A percentile compares a stretch with the other conserved stretches of the same genome.
Conservation (phyloP, 2,888 invertebrate species). For the Microctonus brassicae region DNA sequence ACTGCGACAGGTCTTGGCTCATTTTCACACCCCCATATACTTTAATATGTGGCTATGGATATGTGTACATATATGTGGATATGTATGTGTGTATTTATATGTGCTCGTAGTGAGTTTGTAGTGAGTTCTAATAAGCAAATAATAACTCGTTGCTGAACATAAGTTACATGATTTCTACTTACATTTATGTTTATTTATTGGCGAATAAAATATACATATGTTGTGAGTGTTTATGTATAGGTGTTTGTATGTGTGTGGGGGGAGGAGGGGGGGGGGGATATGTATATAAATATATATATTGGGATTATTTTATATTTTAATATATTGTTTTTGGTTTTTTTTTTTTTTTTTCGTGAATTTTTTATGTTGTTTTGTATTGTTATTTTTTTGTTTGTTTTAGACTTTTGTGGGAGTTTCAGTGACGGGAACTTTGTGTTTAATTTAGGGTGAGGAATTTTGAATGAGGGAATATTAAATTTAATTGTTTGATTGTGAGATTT, state of each 20-base stretch:
- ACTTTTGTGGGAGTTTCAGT: no score
- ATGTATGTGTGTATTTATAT: not conserved
- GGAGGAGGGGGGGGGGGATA: no score
- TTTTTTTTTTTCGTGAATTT: not conserved
- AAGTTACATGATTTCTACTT: conserved; percentile 44
- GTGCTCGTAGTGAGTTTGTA: not conserved
- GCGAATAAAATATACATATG: not conserved
- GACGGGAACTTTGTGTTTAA: no score
- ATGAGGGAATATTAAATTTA: no score
- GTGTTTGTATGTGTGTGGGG: no score
- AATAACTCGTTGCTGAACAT: conserved; percentile 61
- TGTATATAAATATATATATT: not conserved
- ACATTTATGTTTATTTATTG: not conserved
- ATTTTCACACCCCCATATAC: conserved; percentile 60
- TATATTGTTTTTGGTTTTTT: not conserved
- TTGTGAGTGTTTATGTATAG: not conserved
- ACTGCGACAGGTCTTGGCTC: conserved; percentile 55
- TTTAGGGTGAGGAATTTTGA: no score
- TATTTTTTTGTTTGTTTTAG: no score
- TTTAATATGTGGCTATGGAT: not conserved
- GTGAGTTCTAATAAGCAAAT: conserved; percentile 62
- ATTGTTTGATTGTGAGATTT: no score
- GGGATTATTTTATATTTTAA: not conserved
- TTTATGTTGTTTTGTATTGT: not conserved
- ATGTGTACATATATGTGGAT: not conserved